Evolutionary conservation across 2,888 invertebrate genomes (phyloP).

Genomic region (Drosophila anceps): DNA sequence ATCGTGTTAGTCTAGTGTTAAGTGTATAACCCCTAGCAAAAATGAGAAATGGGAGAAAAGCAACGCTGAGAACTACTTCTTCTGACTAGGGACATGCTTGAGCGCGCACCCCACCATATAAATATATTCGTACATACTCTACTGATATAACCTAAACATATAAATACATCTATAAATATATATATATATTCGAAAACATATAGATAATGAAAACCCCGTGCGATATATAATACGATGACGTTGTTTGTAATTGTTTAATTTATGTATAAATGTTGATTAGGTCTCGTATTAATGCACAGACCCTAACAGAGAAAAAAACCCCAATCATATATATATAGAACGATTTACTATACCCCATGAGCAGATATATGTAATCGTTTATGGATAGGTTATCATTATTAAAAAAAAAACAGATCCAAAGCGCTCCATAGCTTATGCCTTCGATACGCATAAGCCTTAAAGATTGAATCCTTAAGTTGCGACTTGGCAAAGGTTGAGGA

Average conservation of each 20-base stretch:
- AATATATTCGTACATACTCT: conserved; percentile 31
- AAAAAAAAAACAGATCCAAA: conserved; percentile 16
- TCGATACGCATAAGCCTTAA: conserved; percentile 41
- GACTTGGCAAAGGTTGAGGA: conserved; percentile 24
- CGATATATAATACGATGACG: conserved; percentile 52
- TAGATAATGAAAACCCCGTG: conserved; percentile 24
- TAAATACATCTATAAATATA: conserved; percentile 17
- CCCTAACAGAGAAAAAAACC: conserved; percentile 17
- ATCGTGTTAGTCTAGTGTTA: conserved; percentile 66
- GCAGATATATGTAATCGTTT: conserved; percentile 19
- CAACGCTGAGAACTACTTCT: conserved; percentile 53
- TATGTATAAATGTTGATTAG: conserved; percentile 73
- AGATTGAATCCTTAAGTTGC: conserved; percentile 42
- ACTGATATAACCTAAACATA: conserved; percentile 27
- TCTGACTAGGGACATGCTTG: conserved; percentile 60
- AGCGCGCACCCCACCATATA: conserved; percentile 72
- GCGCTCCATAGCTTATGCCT: conserved; percentile 36
- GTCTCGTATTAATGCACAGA: conserved; percentile 46
- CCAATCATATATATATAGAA: conserved; percentile 29
- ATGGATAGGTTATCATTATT: conserved; percentile 23
- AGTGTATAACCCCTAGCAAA: conserved; percentile 27
- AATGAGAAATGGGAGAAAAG: background rate
- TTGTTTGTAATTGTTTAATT: conserved; percentile 76
- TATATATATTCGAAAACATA: conserved; percentile 25
- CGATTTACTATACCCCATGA: conserved; percentile 18